phyloP scores from a whole-genome alignment of 2,113 vertebrate species.

The Hippoglossus stenolepis region DNA sequence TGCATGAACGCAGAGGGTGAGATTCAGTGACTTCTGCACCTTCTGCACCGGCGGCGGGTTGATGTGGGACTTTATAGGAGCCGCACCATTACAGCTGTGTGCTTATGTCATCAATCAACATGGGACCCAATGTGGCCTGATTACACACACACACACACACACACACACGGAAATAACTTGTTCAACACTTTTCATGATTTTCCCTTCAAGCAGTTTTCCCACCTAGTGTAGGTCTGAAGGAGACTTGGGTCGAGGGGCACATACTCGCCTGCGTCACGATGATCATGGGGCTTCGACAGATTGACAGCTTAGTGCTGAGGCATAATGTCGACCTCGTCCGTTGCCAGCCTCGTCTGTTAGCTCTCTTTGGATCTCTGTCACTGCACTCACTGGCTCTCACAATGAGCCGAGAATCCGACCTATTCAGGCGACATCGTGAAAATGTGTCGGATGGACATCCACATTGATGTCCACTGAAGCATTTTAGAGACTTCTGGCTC shows the following conservation, averaged over 20 bases:
- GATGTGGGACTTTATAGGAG: conserved; percentile 6
- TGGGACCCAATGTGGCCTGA: conserved; percentile 36
- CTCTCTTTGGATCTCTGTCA: conserved; percentile 63
- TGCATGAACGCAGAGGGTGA: background rate
- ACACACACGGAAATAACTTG: background rate
- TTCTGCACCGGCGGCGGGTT: background rate
- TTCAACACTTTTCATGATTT: conserved; percentile 22
- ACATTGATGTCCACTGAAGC: conserved; percentile 76
- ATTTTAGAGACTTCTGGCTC: conserved; percentile 74
- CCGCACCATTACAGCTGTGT: background rate
- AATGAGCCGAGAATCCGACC: conserved; percentile 56
- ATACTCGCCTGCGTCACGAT: conserved; percentile 24
- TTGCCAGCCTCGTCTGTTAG: conserved; percentile 57
- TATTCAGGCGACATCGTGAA: conserved; percentile 65
- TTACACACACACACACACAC: background rate
- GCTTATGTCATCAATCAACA: conserved; percentile 27
- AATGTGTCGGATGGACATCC: conserved; percentile 68
- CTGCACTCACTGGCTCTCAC: conserved; percentile 33
- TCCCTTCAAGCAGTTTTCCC: conserved; percentile 31
- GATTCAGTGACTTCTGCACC: conserved; percentile 21
- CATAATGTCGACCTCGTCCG: conserved; percentile 31
- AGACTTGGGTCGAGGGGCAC: conserved; percentile 49
- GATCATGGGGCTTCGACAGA: conserved; percentile 47
- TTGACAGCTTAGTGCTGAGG: conserved; percentile 54
- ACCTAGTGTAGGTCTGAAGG: conserved; percentile 17